These are phyloP conservation scores for Euwallacea fornicatus DNA, from an alignment of 1,140 invertebrate genomes.

Conservation along the genomic window DNA sequence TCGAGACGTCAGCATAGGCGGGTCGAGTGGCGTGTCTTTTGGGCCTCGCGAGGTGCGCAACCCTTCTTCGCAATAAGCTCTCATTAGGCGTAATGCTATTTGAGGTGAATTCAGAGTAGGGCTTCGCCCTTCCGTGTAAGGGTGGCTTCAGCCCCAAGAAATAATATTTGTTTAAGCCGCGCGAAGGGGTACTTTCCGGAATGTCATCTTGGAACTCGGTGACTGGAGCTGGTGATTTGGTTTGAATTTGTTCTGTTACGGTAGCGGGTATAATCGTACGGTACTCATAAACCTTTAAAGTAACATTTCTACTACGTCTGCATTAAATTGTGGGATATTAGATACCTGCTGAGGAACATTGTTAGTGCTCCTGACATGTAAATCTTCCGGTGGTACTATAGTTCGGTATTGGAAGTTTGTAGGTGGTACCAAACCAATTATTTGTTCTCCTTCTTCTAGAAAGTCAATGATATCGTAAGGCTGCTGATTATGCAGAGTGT, in stretches of 20 bases:
- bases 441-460: conserved; percentile 34
- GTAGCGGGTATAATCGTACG: background rate
- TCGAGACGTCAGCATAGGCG: conserved; percentile 40
- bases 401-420: conserved; percentile 40
- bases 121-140: conserved; percentile 37
- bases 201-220: conserved; percentile 13
- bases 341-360: conserved; percentile 8
- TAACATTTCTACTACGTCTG: too few species aligned
- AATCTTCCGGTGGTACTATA: conserved; percentile 30
- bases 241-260: background rate
- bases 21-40: conserved; percentile 36
- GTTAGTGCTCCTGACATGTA: background rate
- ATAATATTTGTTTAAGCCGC: conserved; percentile 38
- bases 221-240: background rate
- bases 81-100: conserved; percentile 17
- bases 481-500: conserved; percentile 19
- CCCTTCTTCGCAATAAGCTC: conserved; percentile 14
- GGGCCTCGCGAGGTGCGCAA: conserved; percentile 6
- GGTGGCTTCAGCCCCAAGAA: conserved; percentile 50
- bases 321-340: too few species aligned
- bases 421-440: conserved; percentile 42
- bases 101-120: conserved; percentile 42
- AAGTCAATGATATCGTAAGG: conserved; percentile 30
- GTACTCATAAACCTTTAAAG: background rate
- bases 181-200: background rate